Conservation (phyloP, 2,888 invertebrate genomes). For the Pocota personata region DNA sequence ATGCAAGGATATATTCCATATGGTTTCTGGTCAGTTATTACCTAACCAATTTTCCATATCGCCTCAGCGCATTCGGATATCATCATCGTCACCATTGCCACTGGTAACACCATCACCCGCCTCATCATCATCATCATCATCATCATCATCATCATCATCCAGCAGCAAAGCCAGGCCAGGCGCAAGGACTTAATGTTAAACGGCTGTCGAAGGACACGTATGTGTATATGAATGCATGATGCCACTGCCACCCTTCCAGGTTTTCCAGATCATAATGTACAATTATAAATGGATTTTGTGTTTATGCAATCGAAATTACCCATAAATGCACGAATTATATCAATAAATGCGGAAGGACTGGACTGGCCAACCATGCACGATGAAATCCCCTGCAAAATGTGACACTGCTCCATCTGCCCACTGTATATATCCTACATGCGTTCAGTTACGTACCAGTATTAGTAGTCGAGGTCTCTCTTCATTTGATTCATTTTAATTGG, state of each 20-base stretch:
- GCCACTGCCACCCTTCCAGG: slow-evolving; percentile 46
- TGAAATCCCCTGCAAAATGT: slow-evolving; percentile 32
- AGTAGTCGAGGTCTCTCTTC: slow-evolving; percentile 40
- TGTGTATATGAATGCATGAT: slow-evolving; percentile 14
- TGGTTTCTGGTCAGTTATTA: slow-evolving; percentile 73
- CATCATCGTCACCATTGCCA: slow-evolving; percentile 59
- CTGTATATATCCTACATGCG: no score
- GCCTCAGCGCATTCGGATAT: slow-evolving; percentile 74
- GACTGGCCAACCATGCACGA: slow-evolving; percentile 1
- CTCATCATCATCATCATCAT: slow-evolving; percentile 70
- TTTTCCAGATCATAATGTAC: slow-evolving; percentile 75
- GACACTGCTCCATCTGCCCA: slow-evolving; percentile 49
- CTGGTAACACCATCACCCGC: slow-evolving; percentile 30
- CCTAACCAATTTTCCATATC: slow-evolving; percentile 74
- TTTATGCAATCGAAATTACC: slow-evolving; percentile 75
- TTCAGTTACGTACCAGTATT: neutral
- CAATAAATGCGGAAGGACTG: slow-evolving; percentile 66
- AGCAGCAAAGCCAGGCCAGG: slow-evolving; percentile 6
- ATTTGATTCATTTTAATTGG: slow-evolving; percentile 73
- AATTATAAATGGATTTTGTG: slow-evolving; percentile 76
- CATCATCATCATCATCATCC: slow-evolving; percentile 19
- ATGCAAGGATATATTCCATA: slow-evolving; percentile 73
- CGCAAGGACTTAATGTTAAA: slow-evolving; percentile 64
- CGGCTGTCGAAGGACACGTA: slow-evolving; percentile 39
- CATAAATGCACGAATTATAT: slow-evolving; percentile 73